A percentile compares a stretch with the other conserved stretches of the same genome.
These are phyloP conservation scores for Montipora capricornis DNA, from an alignment of 64 coral and sea anemone genomes.

Conservation along the genomic window DNA sequence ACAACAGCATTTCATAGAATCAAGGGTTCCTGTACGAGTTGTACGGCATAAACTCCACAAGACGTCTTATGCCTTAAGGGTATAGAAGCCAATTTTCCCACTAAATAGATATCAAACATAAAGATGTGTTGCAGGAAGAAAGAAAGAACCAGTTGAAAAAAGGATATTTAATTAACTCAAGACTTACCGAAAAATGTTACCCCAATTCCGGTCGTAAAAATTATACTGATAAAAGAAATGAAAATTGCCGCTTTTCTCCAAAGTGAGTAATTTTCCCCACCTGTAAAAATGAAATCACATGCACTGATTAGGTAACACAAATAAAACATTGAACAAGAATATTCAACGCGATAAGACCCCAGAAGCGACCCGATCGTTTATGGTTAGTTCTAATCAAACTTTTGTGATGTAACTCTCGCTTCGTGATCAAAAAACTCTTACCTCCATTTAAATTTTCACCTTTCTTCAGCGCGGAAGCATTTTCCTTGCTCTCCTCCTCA, in stretches of 20 bases:
- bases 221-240: slow-evolving; percentile 41
- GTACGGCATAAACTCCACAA: no score
- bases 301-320: not conserved
- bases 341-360: no score
- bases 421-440: not conserved
- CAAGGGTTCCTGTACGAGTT: no score
- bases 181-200: slow-evolving; percentile 62
- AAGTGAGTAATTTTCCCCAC: slow-evolving; percentile 4
- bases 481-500: not conserved
- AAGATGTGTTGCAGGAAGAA: no score
- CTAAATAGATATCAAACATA: no score
- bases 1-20: no score
- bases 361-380: no score
- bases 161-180: not conserved
- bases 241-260: slow-evolving; percentile 61
- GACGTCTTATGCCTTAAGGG: no score
- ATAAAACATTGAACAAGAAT: not conserved
- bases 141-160: no score
- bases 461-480: not conserved
- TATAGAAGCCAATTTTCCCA: no score
- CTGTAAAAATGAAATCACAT: not conserved
- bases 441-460: not conserved
- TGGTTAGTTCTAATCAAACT: no score
- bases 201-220: slow-evolving; percentile 55
- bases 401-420: no score